These are phyloP conservation scores for Torymus aiolomorphi DNA, from an alignment of 2,888 invertebrate genomes.

Conservation along the genomic window DNA sequence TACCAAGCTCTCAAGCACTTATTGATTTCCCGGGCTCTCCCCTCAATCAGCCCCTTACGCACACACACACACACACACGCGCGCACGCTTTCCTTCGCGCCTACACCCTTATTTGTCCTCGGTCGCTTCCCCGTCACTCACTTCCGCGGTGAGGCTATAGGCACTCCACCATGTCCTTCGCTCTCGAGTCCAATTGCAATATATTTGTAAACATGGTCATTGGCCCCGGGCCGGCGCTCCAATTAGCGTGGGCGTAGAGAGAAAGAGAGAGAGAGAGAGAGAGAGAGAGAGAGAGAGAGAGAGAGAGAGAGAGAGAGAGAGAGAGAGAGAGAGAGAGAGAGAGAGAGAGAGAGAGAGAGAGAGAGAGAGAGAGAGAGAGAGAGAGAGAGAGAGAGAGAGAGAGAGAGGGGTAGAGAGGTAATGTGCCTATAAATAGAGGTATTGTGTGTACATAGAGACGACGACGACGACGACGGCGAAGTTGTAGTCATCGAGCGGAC, in stretches of 20 bases:
- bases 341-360: constrained; percentile 3
- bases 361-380: constrained; percentile 7
- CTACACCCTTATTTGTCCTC: too few species aligned
- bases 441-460: constrained; percentile 24
- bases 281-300: background rate
- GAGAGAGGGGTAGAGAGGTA: constrained; percentile 7
- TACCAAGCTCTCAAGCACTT: too few species aligned
- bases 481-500: too few species aligned
- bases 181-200: constrained; percentile 43
- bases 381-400: background rate
- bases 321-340: constrained; percentile 2
- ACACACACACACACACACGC: too few species aligned
- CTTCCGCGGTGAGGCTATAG: background rate
- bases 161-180: constrained; percentile 17
- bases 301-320: constrained; percentile 12
- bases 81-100: too few species aligned
- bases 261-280: constrained; percentile 10
- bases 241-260: constrained; percentile 54
- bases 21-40: too few species aligned
- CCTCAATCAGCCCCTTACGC: too few species aligned
- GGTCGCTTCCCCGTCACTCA: too few species aligned
- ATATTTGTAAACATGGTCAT: constrained; percentile 61
- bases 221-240: constrained; percentile 54
- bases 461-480: background rate
- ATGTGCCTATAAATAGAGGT: constrained; percentile 44